Evolutionary conservation across 2,888 invertebrate genomes (phyloP).

Genomic region (Dryobotodes eremita): DNA sequence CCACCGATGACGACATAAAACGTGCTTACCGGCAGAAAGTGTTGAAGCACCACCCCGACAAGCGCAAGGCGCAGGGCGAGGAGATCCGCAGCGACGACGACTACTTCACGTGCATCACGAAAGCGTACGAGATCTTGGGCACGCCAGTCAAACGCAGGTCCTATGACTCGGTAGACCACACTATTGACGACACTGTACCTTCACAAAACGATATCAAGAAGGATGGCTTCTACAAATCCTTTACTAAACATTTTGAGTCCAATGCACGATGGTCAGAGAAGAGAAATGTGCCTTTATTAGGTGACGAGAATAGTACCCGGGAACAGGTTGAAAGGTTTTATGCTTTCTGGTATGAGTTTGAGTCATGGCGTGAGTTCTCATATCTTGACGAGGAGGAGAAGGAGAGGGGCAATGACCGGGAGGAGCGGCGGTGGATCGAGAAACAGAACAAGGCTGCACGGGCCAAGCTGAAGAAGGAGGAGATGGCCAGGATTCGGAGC

Average conservation of each 20-base stretch:
- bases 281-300: constrained; percentile 95
- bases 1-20: constrained; percentile 98
- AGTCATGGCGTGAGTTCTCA: constrained; percentile 99
- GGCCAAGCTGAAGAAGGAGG: constrained; percentile 98
- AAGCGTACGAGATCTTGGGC: constrained; percentile 98
- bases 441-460: constrained; percentile 98
- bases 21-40: constrained; percentile 95
- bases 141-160: constrained; percentile 95
- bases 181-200: constrained; percentile 97
- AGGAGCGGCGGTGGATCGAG: constrained; percentile 99
- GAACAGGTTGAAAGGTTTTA: constrained; percentile 98
- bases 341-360: constrained; percentile 99
- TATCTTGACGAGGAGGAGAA: constrained; percentile 99
- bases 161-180: constrained; percentile 99
- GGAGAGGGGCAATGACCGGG: constrained; percentile 98
- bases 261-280: constrained; percentile 98
- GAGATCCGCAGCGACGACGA: constrained; percentile 97
- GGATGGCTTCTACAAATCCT: constrained; percentile 93
- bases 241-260: constrained; percentile 93
- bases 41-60: constrained; percentile 99
- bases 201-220: constrained; percentile 94
- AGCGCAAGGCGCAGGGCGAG: constrained; percentile 97
- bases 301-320: constrained; percentile 93
- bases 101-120: constrained; percentile 99
- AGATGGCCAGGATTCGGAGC: constrained; percentile 97